These are phyloP conservation scores for Octodon degus DNA, from an alignment of 2,113 vertebrate genomes.

Conservation along the genomic window DNA sequence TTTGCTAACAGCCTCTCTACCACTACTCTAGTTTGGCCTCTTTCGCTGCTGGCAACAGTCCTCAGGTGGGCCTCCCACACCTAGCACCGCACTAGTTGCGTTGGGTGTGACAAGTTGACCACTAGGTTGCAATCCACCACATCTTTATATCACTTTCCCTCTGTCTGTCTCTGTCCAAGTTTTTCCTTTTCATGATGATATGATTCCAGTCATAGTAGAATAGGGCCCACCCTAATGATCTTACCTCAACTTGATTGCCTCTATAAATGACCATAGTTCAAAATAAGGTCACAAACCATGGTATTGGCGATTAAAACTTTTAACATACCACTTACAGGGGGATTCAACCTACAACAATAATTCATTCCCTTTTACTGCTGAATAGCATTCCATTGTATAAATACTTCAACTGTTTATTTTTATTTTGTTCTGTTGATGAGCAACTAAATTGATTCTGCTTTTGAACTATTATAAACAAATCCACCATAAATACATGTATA, in stretches of 20 bases:
- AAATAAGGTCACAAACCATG: not conserved
- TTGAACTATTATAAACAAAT: constrained; percentile 14
- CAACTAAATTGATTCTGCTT: not conserved
- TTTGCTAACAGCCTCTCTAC: no score
- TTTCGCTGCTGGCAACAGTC: no score
- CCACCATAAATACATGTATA: not conserved
- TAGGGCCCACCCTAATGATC: not conserved
- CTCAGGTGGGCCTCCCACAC: no score
- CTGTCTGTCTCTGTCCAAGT: not conserved
- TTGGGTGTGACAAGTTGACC: no score
- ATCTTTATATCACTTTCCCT: not conserved
- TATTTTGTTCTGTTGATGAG: not conserved
- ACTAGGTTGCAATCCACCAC: no score
- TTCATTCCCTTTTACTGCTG: not conserved
- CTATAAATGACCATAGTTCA: not conserved
- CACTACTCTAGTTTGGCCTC: no score
- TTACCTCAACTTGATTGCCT: not conserved
- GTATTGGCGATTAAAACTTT: not conserved
- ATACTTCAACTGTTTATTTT: constrained; percentile 12
- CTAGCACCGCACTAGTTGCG: no score
- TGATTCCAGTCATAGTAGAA: not conserved
- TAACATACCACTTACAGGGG: not conserved
- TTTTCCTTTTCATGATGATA: not conserved
- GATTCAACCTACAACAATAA: not conserved
- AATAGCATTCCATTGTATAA: not conserved